Evolutionary conservation across 2,888 invertebrate genomes (phyloP).

Genomic region (Sphinx pinastri): DNA sequence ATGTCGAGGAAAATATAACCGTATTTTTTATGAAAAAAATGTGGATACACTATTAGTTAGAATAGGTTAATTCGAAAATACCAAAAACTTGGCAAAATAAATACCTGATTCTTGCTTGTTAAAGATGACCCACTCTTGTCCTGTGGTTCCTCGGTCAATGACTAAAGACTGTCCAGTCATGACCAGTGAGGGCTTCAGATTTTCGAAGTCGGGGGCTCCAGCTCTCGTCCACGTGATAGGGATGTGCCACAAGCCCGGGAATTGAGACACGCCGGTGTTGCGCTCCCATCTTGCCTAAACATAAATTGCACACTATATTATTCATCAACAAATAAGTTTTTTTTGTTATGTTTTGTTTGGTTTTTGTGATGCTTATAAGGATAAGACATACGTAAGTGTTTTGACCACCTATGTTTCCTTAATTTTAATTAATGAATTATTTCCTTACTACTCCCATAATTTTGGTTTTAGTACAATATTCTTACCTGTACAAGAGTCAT

Average conservation of each 20-base stretch:
- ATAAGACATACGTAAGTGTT: too few relatives aligned
- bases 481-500: slow-evolving; percentile 71
- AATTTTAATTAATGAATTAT: too few relatives aligned
- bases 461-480: background rate
- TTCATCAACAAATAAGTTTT: background rate
- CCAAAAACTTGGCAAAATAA: slow-evolving; percentile 14
- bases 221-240: slow-evolving; percentile 77
- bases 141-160: slow-evolving; percentile 57
- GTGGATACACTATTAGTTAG: too few relatives aligned
- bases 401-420: too few relatives aligned
- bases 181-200: slow-evolving; percentile 68
- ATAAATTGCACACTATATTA: background rate
- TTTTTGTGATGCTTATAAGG: too few relatives aligned
- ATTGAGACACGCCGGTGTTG: slow-evolving; percentile 50
- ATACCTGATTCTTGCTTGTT: slow-evolving; percentile 85
- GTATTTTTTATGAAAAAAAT: too few relatives aligned
- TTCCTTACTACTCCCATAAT: too few relatives aligned
- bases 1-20: too few relatives aligned
- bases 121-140: slow-evolving; percentile 84
- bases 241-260: slow-evolving; percentile 61
- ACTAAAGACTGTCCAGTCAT: slow-evolving; percentile 47
- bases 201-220: slow-evolving; percentile 63
- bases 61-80: too few relatives aligned
- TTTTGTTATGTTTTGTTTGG: too few relatives aligned
- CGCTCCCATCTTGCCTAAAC: slow-evolving; percentile 57